A percentile compares a stretch with the other conserved stretches of the same genome.
phyloP scores from a whole-genome alignment of 2,888 invertebrate species.

The Sphaerophoria taeniata region DNA sequence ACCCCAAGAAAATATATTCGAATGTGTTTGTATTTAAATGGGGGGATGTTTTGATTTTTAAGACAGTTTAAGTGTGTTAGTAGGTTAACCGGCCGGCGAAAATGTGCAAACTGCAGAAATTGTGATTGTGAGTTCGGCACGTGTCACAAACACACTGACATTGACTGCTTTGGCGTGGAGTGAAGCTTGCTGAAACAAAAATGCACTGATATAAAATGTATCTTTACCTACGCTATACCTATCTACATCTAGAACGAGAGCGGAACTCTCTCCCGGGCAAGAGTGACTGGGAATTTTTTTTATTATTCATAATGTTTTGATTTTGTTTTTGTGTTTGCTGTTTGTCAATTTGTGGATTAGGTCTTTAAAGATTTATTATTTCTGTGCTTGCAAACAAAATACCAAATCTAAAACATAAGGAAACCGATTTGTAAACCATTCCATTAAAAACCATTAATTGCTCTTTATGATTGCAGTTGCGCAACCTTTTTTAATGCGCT shows the following conservation, averaged over 20 bases:
- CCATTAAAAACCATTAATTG: constrained; percentile 49
- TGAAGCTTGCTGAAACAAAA: constrained; percentile 2
- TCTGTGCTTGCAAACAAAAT: not conserved
- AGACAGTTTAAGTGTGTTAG: constrained; percentile 54
- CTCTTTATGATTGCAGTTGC: constrained; percentile 34
- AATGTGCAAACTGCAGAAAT: constrained; percentile 61
- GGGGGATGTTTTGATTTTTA: constrained; percentile 59
- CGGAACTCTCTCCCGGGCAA: constrained; percentile 66
- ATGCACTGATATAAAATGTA: constrained; percentile 7
- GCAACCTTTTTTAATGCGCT: not conserved
- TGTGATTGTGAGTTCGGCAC: constrained; percentile 62
- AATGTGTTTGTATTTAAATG: not conserved
- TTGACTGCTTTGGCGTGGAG: not conserved
- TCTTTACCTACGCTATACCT: constrained; percentile 56
- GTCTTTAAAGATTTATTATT: not conserved
- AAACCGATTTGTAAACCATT: not conserved
- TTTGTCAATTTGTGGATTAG: not conserved
- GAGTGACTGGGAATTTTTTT: constrained; percentile 59
- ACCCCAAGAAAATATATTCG: not conserved
- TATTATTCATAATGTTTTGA: not conserved
- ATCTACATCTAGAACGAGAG: constrained; percentile 8
- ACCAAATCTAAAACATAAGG: not conserved
- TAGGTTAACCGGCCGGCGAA: constrained; percentile 70
- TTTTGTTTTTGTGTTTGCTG: not conserved
- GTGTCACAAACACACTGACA: constrained; percentile 55